Percentiles rank a stretch among this genome's conserved stretches.
Conservation (phyloP, 64 coral and sea anemone genomes). For the Orbicella faveolata region DNA sequence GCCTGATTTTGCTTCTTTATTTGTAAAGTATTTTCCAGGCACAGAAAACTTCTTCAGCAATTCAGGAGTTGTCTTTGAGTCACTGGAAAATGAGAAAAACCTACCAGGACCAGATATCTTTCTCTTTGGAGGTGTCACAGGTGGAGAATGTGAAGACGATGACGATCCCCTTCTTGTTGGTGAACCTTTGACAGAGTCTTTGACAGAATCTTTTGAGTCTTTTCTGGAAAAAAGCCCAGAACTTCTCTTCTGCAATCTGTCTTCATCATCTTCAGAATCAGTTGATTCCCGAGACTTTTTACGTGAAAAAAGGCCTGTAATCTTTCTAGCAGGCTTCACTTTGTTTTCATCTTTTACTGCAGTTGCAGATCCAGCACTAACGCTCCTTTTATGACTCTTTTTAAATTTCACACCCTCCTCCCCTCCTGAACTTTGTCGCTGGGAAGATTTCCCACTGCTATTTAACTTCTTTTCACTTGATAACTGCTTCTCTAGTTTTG, state of each 20-base stretch:
- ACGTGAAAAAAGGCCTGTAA: conserved; percentile 17
- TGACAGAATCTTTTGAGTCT: conserved; percentile 12
- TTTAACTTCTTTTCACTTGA: not conserved
- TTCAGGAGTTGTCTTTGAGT: conserved; percentile 52
- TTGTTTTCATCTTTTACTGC: conserved; percentile 15
- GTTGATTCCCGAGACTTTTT: conserved; percentile 44
- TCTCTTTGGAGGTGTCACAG: not conserved
- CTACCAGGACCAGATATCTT: conserved; percentile 84
- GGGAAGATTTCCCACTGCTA: not conserved
- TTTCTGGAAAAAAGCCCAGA: not conserved
- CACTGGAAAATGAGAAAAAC: conserved; percentile 64
- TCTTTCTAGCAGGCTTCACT: not conserved
- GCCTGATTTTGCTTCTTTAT: conserved; percentile 46
- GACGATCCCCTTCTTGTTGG: conserved; percentile 5
- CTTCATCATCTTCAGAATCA: conserved; percentile 15
- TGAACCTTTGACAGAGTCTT: not conserved
- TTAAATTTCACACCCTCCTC: not conserved
- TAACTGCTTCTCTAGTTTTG: not conserved
- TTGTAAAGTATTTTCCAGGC: conserved; percentile 1
- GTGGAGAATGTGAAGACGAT: conserved; percentile 3
- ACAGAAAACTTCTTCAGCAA: conserved; percentile 37
- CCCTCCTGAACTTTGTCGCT: not conserved
- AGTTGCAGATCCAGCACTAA: not conserved
- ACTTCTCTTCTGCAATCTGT: conserved; percentile 5
- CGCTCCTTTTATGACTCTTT: conserved; percentile 9